Evolutionary conservation across 2,113 vertebrate species (phyloP).

Genomic region (Phocoena phocoena): DNA sequence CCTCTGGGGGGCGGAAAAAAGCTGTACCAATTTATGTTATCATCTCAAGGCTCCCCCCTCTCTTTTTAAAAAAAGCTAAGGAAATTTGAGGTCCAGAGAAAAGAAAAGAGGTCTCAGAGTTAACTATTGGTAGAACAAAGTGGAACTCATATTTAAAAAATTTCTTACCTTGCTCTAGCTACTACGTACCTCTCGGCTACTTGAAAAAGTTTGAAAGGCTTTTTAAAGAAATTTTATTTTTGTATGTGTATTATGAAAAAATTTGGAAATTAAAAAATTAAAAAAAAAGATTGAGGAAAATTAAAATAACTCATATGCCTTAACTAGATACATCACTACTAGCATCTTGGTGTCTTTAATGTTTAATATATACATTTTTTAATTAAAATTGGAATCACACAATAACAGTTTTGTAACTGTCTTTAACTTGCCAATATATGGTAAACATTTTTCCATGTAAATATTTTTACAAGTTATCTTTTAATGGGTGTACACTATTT

Average conservation of each 20-base stretch:
- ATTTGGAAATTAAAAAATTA: neutral
- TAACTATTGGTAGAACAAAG: neutral
- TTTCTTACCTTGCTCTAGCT: neutral
- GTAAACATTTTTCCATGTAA: neutral
- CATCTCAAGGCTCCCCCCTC: neutral
- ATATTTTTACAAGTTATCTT: neutral
- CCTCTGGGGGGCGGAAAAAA: neutral
- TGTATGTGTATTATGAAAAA: neutral
- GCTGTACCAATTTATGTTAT: neutral
- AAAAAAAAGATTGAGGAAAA: neutral
- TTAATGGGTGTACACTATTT: neutral
- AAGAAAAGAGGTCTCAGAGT: neutral
- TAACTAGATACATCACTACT: neutral
- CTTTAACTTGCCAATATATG: neutral
- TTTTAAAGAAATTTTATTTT: neutral
- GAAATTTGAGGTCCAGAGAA: neutral
- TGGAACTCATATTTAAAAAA: neutral
- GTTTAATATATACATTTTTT: neutral
- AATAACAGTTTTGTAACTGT: neutral
- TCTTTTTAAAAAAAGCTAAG: neutral
- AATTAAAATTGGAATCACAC: neutral
- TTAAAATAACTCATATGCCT: neutral
- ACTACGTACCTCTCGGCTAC: neutral
- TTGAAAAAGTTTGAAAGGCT: neutral
- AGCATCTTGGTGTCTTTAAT: neutral